These are phyloP conservation scores for Cetonia aurata DNA, from an alignment of 2,888 invertebrate genomes.

Conservation along the genomic window DNA sequence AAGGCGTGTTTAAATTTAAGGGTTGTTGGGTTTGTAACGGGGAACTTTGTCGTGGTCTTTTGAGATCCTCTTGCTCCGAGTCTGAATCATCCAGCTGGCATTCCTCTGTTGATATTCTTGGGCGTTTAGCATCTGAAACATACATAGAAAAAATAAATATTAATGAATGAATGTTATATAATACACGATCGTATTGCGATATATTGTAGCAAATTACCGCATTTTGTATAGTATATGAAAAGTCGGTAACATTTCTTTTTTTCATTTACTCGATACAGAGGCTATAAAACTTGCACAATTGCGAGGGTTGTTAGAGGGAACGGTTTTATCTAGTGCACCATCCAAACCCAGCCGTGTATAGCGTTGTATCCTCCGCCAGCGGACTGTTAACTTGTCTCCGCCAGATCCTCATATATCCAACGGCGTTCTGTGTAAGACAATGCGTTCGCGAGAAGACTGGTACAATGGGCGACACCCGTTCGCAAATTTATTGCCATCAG, in stretches of 20 bases:
- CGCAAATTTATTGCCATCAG: constrained; percentile 44
- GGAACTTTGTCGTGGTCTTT: constrained; percentile 61
- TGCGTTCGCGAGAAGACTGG: constrained; percentile 47
- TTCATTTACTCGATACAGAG: too few species aligned
- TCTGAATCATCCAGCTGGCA: constrained; percentile 67
- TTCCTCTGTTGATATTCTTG: constrained; percentile 67
- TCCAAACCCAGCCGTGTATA: too few species aligned
- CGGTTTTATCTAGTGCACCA: too few species aligned
- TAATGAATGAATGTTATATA: too few species aligned
- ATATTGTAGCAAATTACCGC: too few species aligned
- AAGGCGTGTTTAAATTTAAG: constrained; percentile 62
- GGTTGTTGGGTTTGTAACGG: constrained; percentile 62
- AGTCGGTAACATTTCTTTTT: too few species aligned
- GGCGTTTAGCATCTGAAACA: constrained; percentile 62
- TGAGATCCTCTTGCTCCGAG: constrained; percentile 64
- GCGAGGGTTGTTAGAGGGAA: too few species aligned
- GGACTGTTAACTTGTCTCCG: constrained; percentile 61
- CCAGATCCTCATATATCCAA: constrained; percentile 60
- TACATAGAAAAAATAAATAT: not conserved
- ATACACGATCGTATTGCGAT: too few species aligned
- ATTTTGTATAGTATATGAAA: too few species aligned
- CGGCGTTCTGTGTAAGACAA: constrained; percentile 59
- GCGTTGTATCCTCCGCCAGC: constrained; percentile 36
- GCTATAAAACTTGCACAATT: too few species aligned
- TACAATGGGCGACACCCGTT: constrained; percentile 47